Conservation (phyloP, 1,140 invertebrate genomes). For the Microplitis demolitor region DNA sequence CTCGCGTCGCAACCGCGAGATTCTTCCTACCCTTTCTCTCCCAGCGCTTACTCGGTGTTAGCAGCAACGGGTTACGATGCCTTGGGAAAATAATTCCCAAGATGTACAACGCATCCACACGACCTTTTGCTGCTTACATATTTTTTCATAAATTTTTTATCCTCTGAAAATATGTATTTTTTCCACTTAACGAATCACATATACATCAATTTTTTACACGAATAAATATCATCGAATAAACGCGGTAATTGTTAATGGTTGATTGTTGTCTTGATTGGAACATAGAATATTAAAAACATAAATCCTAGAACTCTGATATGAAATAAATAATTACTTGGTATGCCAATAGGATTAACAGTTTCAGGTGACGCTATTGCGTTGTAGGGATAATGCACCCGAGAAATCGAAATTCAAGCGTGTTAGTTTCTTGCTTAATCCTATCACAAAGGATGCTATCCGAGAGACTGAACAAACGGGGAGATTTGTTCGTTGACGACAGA, state of each 20-base stretch:
- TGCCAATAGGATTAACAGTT: neutral
- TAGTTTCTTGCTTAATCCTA: neutral
- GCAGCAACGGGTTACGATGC: neutral
- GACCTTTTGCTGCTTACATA: slow-evolving; percentile 10
- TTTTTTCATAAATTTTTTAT: slow-evolving; percentile 17
- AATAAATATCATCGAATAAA: neutral
- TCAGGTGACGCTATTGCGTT: neutral
- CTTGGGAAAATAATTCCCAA: neutral
- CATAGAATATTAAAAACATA: slow-evolving; percentile 1
- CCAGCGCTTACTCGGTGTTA: neutral
- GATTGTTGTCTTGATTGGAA: slow-evolving; percentile 10
- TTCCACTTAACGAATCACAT: too few species aligned
- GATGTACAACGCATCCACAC: slow-evolving; percentile 3
- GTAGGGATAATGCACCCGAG: neutral
- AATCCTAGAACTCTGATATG: neutral
- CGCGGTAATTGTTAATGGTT: slow-evolving; percentile 7
- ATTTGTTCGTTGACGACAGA: slow-evolving; percentile 13
- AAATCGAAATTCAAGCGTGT: neutral
- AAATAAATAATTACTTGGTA: neutral
- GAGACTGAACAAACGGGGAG: slow-evolving; percentile 6
- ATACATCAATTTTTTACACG: too few species aligned
- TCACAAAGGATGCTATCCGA: neutral
- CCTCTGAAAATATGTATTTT: too few species aligned
- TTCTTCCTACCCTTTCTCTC: neutral
- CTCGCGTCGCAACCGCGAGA: neutral